Evolutionary conservation across 2,797 vertebrate species (phyloP).

Genomic region (Sebastes itinus): DNA sequence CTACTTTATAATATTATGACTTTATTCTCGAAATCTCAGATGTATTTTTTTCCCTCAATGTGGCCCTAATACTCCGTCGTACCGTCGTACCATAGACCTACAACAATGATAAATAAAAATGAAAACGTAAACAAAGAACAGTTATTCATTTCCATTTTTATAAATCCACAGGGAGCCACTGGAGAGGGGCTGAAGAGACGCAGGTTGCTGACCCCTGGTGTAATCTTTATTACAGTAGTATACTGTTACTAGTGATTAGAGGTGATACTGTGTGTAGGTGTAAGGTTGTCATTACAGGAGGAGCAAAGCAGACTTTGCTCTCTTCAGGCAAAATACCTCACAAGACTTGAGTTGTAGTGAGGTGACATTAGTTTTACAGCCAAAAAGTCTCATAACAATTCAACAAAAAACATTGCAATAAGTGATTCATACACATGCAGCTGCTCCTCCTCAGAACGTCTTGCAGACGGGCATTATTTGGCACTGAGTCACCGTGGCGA

Average conservation of each 20-base stretch:
- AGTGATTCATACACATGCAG: constrained; percentile 6
- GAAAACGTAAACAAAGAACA: too few species aligned
- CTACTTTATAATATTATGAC: too few species aligned
- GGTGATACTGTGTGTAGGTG: constrained; percentile 1
- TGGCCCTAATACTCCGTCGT: too few species aligned
- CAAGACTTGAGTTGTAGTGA: background rate
- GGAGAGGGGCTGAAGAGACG: too few species aligned
- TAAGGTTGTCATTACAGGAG: background rate
- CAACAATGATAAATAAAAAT: too few species aligned
- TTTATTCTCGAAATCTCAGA: too few species aligned
- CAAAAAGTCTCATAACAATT: background rate
- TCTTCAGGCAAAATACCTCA: background rate
- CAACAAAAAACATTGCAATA: background rate
- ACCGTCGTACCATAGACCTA: too few species aligned
- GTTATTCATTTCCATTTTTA: too few species aligned
- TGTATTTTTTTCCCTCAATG: too few species aligned
- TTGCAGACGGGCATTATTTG: constrained; percentile 37
- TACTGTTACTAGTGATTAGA: constrained; percentile 12
- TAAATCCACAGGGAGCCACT: too few species aligned
- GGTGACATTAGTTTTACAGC: background rate
- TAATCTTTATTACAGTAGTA: constrained; percentile 13
- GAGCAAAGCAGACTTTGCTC: constrained; percentile 11
- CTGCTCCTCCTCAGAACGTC: constrained; percentile 6
- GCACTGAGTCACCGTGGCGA: constrained; percentile 36
- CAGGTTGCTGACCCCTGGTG: too few species aligned